Evolutionary conservation across 2,797 vertebrate genomes (phyloP).

Genomic region (Lutjanus argentimaculatus): DNA sequence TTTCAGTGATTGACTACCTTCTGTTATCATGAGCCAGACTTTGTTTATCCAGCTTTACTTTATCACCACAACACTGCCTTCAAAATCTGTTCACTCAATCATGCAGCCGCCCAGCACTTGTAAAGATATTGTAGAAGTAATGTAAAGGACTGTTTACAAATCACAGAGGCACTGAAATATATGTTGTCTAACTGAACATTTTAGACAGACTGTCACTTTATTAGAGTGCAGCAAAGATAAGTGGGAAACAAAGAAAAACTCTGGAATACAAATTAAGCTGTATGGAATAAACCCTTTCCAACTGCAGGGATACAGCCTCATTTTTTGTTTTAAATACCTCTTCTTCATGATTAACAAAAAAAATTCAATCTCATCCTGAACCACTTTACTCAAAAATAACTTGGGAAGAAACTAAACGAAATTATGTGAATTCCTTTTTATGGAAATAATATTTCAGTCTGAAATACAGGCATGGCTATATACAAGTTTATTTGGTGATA

Average conservation of each 20-base stretch:
- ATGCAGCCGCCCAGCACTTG: background rate
- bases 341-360: background rate
- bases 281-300: background rate
- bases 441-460: background rate
- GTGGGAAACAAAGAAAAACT: background rate
- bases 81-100: conserved; percentile 2
- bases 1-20: conserved; percentile 5
- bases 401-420: background rate
- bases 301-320: background rate
- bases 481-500: background rate
- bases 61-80: background rate
- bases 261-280: conserved; percentile 20
- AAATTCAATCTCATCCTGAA: background rate
- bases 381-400: background rate
- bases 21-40: conserved; percentile 8
- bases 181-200: conserved; percentile 3
- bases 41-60: conserved; percentile 4
- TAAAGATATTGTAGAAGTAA: background rate
- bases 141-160: conserved; percentile 12
- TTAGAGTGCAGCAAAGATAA: conserved; percentile 15
- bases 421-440: background rate
- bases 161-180: conserved; percentile 12
- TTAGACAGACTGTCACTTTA: conserved; percentile 10
- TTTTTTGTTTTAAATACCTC: background rate
- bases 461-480: background rate